Percentiles rank a stretch among this genome's conserved stretches.
These are phyloP conservation scores for Platyura marginata DNA, from an alignment of 1,140 invertebrate species.

Conservation along the genomic window DNA sequence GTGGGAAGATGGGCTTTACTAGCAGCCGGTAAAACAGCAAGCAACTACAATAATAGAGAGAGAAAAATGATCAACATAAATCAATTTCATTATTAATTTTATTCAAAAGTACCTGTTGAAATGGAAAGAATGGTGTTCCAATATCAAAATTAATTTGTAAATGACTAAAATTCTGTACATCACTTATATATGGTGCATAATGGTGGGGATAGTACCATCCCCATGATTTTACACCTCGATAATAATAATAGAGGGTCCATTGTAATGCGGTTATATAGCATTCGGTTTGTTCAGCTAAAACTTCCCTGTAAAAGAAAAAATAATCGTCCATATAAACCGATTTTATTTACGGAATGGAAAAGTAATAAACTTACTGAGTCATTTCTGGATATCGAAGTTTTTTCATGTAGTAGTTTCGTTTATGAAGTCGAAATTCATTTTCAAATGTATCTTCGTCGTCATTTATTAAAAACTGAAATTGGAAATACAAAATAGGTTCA, in stretches of 20 bases:
- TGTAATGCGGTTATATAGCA: slow-evolving; percentile 86
- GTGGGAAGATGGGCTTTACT: slow-evolving; percentile 60
- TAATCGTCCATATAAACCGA: too few species aligned
- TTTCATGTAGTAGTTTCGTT: slow-evolving; percentile 79
- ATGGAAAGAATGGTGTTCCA: slow-evolving; percentile 80
- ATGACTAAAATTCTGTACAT: slow-evolving; percentile 65
- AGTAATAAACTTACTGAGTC: slow-evolving; percentile 39
- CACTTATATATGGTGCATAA: slow-evolving; percentile 90
- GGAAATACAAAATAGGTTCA: too few species aligned
- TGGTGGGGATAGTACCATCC: slow-evolving; percentile 96
- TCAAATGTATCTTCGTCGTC: slow-evolving; percentile 33
- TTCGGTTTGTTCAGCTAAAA: slow-evolving; percentile 60
- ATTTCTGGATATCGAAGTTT: slow-evolving; percentile 68
- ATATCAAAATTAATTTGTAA: slow-evolving; percentile 60
- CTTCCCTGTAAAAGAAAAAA: slow-evolving; percentile 34
- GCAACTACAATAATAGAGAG: slow-evolving; percentile 33
- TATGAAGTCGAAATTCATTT: slow-evolving; percentile 69
- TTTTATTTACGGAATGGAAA: too few species aligned
- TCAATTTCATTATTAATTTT: slow-evolving; percentile 15
- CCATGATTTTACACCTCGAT: slow-evolving; percentile 90
- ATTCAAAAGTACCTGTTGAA: too few species aligned
- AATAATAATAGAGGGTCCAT: slow-evolving; percentile 95
- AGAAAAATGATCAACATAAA: slow-evolving; percentile 1
- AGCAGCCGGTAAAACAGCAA: slow-evolving; percentile 81
- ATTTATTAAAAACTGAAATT: too few species aligned